Evolutionary conservation across 2,113 vertebrate species (phyloP), one percentile per base, ranked within the genome.

Genomic region (Nettapus auritus): DNA sequence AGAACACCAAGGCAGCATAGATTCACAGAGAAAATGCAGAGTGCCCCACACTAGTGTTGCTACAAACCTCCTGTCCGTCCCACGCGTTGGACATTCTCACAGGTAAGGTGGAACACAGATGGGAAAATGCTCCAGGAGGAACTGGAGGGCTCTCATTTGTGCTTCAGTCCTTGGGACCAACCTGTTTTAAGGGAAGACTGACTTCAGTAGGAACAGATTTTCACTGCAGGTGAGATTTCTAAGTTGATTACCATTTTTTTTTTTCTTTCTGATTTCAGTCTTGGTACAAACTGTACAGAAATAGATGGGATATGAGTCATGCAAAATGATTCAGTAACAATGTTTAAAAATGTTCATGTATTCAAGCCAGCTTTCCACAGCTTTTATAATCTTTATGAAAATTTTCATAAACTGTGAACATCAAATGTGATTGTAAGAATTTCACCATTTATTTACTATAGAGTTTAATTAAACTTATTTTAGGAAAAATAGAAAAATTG

Each of bases 61-160:
- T 71, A 4, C 9, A 6, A 38, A 19, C 6, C 34, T 60, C 48
- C 60, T 25, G 9, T n/a, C 6, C 20, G 21, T 52, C 63, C 68
- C 20, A 3, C 52, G 18, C 15, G 5, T 50, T 60, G 70, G 56
- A 16, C 31, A 13, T 31, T 20, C 0, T 1, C 0, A 3, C 23
- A 40, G 46, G 38, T 60, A 15, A 56, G 57, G 63, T 70, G 44
- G 31, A 55, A 55, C 20, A 60, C 5, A 20, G 48, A 40, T 56
- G 55, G 59, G 36, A 25, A 75, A 36, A 59, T 64, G 38, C 50
- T 86, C 22, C 52, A 67, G 62, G 60, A 70, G 34, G 62, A 93
- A 29, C 28, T 11, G 52, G 38, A 31, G 52, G 21, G 18, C 46
- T 75, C 11, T 78, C 44, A 29, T 42, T 11, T 64, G 2, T 59